Conservation (phyloP, 2,888 invertebrate species). For the Mactromeris polynyma region DNA sequence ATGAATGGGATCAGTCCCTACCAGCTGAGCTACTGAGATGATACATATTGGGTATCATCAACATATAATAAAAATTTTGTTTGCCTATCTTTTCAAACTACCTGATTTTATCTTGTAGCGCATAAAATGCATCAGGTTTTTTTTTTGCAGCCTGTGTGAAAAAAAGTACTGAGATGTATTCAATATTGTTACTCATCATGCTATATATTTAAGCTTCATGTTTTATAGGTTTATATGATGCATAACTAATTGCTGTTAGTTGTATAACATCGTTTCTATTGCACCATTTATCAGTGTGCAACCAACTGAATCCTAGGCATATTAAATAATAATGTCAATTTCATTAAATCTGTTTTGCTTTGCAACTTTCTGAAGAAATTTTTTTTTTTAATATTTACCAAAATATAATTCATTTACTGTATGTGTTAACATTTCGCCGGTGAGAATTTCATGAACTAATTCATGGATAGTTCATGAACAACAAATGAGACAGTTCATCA, state of each 20-base stretch:
- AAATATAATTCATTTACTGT: too few species aligned
- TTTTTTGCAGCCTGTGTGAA: neutral
- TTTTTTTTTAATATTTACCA: too few species aligned
- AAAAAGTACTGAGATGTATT: neutral
- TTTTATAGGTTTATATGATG: neutral
- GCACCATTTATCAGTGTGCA: neutral
- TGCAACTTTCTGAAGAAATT: too few species aligned
- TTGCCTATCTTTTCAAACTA: neutral
- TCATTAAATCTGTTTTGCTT: too few species aligned
- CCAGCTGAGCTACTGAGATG: too few species aligned
- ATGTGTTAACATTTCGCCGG: too few species aligned
- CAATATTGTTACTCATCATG: neutral
- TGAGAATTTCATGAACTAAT: too few species aligned
- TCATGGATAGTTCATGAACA: too few species aligned
- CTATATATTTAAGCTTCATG: neutral
- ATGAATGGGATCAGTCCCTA: too few species aligned
- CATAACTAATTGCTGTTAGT: neutral
- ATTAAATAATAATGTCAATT: too few species aligned
- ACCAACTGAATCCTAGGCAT: neutral
- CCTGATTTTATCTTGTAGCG: neutral
- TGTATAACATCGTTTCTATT: neutral
- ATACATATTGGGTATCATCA: neutral
- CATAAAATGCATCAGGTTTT: slow-evolving; percentile 6
- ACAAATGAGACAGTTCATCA: too few species aligned
- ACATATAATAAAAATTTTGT: neutral